Conservation (phyloP, 64 coral and sea anemone species). For the Montipora capricornis region DNA sequence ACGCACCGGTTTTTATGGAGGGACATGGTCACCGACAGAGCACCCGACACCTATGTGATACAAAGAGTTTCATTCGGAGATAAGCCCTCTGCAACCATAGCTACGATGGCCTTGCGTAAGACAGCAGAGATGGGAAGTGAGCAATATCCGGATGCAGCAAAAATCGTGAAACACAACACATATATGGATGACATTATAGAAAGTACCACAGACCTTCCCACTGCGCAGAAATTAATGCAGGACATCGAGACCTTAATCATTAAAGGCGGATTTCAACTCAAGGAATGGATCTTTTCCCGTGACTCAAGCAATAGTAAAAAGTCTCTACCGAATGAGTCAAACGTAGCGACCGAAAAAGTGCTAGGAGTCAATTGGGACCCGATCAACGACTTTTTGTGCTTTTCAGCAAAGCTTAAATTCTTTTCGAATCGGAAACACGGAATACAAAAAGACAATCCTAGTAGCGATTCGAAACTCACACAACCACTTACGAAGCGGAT, state of each 20-base stretch:
- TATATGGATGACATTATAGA: constrained; percentile 35
- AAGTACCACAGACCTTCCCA: background rate
- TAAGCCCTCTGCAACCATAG: too few species aligned
- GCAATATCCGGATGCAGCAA: too few species aligned
- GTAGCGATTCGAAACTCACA: background rate
- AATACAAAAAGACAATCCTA: background rate
- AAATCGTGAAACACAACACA: constrained; percentile 4
- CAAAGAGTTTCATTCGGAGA: too few species aligned
- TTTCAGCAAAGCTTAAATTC: constrained; percentile 15
- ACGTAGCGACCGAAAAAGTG: constrained; percentile 22
- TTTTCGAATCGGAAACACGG: background rate
- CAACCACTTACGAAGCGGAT: constrained; percentile 11
- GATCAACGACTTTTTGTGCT: constrained; percentile 32
- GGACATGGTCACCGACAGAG: too few species aligned
- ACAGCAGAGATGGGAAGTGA: too few species aligned
- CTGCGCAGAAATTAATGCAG: background rate
- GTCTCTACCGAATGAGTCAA: background rate
- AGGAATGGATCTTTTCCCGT: constrained; percentile 57
- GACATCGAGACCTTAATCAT: constrained; percentile 53
- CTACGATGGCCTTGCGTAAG: too few species aligned
- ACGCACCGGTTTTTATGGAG: too few species aligned
- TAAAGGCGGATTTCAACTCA: constrained; percentile 60
- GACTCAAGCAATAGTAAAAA: constrained; percentile 22
- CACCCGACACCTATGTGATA: too few species aligned
- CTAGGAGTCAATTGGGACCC: constrained; percentile 46